Evolutionary conservation across 2,888 invertebrate genomes (phyloP), one percentile per base, ranked within the genome.

Genomic region (Patella caerulea): DNA sequence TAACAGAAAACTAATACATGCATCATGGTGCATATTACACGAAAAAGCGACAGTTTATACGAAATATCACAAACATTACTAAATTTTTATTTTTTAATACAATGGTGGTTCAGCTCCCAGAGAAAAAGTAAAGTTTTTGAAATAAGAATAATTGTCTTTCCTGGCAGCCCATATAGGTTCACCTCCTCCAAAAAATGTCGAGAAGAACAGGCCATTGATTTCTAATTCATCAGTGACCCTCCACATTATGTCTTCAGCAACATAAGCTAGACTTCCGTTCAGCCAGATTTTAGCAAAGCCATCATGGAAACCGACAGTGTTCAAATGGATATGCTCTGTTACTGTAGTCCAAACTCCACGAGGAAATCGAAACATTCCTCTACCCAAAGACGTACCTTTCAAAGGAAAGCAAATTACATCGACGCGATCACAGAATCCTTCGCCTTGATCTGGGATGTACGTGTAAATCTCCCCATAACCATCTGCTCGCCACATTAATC

Each of bases 111-210:
- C 19, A 24, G 65, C 65, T 65, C 65, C 65, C 24, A 65, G 19
- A 2, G 79, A 74, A 52, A 79, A 24, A 9, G 69, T 74, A 65
- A 88, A 85, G 78, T 88, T 86, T 73, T 81, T 83, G 80, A 78
- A 88, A 73, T 85, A 84, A 17, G 88, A 84, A 77, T 84, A 84
- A 11, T 85, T 85, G 76, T 85, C 82, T 24, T 73, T 73, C 1
- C 82, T 81, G 19, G 86, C 79, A 0, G 84, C 85, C 84, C 84
- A 88, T 17, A 71, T 73, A 11, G 71, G 45, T 72, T 78, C 80
- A 17, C 72, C 65, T 3, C 88, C 88, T 2, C 87, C 88, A 73
- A 85, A 88, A 77, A 88, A 87, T 24, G 86, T 87, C 1, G 86
- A 86, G 74, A 88, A 87, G 79, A 84, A 84, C 34, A 88, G 75